A percentile compares a stretch with the other conserved stretches of the same genome.
Evolutionary conservation across 2,888 invertebrate genomes (phyloP).

Genomic region (Campoplex capitator): DNA sequence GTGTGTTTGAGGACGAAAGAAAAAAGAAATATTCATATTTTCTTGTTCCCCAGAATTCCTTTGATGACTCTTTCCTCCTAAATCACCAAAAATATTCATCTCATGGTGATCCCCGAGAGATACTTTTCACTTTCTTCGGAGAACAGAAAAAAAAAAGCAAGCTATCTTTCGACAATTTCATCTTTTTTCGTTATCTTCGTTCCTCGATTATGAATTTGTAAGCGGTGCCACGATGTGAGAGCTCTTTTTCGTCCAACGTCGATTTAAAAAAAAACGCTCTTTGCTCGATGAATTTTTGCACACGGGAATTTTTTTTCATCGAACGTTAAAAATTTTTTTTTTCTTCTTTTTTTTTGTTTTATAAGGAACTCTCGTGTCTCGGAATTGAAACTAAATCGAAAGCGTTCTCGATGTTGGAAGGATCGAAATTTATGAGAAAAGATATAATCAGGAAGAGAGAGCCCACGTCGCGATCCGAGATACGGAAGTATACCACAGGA

Average conservation of each 20-base stretch:
- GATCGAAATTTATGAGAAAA: slow-evolving; percentile 15
- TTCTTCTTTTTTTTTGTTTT: not conserved
- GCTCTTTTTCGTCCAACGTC: slow-evolving; percentile 59
- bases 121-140: slow-evolving; percentile 16
- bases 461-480: slow-evolving; percentile 72
- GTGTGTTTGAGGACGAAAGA: slow-evolving; percentile 67
- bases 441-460: slow-evolving; percentile 20
- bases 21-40: slow-evolving; percentile 76
- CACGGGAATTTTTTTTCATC: slow-evolving; percentile 27
- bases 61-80: slow-evolving; percentile 53
- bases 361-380: slow-evolving; percentile 21
- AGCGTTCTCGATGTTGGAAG: slow-evolving; percentile 63
- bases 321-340: not conserved
- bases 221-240: slow-evolving; percentile 57
- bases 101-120: not conserved
- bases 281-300: slow-evolving; percentile 23
- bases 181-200: slow-evolving; percentile 37
- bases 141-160: slow-evolving; percentile 41
- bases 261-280: slow-evolving; percentile 14
- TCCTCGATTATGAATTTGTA: slow-evolving; percentile 60
- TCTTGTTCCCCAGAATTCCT: slow-evolving; percentile 65
- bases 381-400: slow-evolving; percentile 31
- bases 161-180: slow-evolving; percentile 22
- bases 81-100: slow-evolving; percentile 27
- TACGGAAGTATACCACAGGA: slow-evolving; percentile 83